Evolutionary conservation across 30 jellyfish, hydroid and myxozoan genomes (phyloP), one percentile per base, ranked within the genome.

Genomic region (Aurelia aurita complex sp. Pacific): DNA sequence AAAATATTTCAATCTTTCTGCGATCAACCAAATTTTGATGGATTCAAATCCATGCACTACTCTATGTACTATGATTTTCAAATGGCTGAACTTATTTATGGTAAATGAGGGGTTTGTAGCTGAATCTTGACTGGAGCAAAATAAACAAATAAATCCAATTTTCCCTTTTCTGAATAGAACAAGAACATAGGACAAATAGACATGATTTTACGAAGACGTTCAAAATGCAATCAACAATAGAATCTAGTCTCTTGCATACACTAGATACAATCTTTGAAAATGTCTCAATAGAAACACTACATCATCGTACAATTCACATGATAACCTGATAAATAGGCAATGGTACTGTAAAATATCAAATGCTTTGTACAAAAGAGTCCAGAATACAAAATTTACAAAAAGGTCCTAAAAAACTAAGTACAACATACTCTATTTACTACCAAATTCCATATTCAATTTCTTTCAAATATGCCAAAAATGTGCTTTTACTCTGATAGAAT

Each of bases 341-440:
- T 51, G 64, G 80, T 52, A 38, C 71, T 32, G 90, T 74, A 81
- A 81, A 83, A 83, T 71, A 71, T 73, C 87, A 50, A 43, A 38
- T 83, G 46, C 62, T 73, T 68, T 84, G 87, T 84, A 84, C 87
- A 84, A 78, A 57, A 54, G 70, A 51, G 36, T 40, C 85, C 85
- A 81, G 38, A 83, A 35, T 69, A 83, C 82, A 81, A 81, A 81
- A 81, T 81, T 81, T 81, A 81, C 90, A 81, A 46, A 79, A 79
- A 79, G 33, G 80, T 8, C 34, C 90, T 67, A 68, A 33, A 52
- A 79, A 74, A 74, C 72, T 46, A 78, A 11, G 7, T 60, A 78
- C 88, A 64, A 78, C 43, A 61, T 64, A 78, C 70, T 19, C 61
- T 54, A 76, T 74, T 53, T 74, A 46, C 73, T 12, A 66, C 76